Base-by-base conservation (phyloP, 2,113 vertebrate species). In the Tetrax tetrax region DNA sequence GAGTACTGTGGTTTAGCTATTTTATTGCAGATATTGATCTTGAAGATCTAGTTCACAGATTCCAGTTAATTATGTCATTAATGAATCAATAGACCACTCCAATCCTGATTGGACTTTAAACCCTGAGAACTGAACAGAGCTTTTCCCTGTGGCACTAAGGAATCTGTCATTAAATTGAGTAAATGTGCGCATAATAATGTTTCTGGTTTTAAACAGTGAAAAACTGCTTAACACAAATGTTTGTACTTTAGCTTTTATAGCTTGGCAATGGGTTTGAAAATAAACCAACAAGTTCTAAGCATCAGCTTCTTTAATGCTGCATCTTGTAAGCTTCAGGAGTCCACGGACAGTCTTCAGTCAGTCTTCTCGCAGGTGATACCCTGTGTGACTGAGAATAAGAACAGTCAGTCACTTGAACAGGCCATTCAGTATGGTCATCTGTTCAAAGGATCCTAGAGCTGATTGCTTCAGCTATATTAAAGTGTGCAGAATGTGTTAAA, bases 401-500 rank as follows among this genome's bases (percentile, higher is more conserved):
- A 33, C 95, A 96, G 38, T 53, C 83, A 94, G 60, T 57, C 81
- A 83, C 69, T 87, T 92, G 89, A 95, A 95, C 69, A 79, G 57
- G 38, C 18, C 6, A 2, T 95, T 94, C 78, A 95, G 27, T 63
- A 41, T 71, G 71, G 87, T 66, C 90, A 74, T 96, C 93, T 95
- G 65, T 81, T 95, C 59, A 79, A 48, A 71, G 82, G 47, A 83
- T 87, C n/a, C 50, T 45, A 66, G 47, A 89, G 61, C 33, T 59
- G 38, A 9, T 76, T 94, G 25, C 87, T 71, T 74, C 65, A 90
- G 76, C 64, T 84, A 1, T 64, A 61, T 92, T 91, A 60, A 89
- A 95, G 43, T 90, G 91, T 94, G 92, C 93, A 94, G 51, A 29
- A 20, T 65, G 90, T 95, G 94, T 94, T 93, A 96, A 96, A 96